These are phyloP conservation scores for Porphyrio hochstetteri DNA, from an alignment of 2,113 vertebrate genomes.

Conservation along the genomic window DNA sequence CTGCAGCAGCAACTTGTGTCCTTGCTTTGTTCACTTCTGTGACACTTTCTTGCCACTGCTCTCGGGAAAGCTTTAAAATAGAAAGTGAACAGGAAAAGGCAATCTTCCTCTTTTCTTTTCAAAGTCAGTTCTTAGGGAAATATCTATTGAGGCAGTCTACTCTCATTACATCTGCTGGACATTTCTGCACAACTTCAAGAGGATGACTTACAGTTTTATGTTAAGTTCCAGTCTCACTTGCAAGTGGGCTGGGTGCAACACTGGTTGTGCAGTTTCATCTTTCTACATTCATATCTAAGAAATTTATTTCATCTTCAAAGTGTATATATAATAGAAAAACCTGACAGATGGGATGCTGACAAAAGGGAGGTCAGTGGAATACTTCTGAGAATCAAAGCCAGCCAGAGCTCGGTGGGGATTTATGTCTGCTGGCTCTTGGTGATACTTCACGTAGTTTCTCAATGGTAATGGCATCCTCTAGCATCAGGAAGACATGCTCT, in stretches of 20 bases:
- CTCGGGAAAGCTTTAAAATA: neutral
- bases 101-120: neutral
- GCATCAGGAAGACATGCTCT: neutral
- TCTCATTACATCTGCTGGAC: neutral
- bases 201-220: conserved; percentile 46
- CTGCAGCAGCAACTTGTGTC: neutral
- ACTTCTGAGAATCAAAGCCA: conserved; percentile 24
- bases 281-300: conserved; percentile 58
- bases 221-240: conserved; percentile 33
- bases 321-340: neutral
- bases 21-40: neutral
- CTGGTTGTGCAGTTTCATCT: conserved; percentile 39
- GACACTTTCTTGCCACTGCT: neutral
- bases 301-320: conserved; percentile 55
- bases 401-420: conserved; percentile 30
- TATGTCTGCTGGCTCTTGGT: conserved; percentile 33
- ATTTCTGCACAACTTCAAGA: neutral
- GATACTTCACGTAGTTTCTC: conserved; percentile 18
- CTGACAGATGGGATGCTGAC: conserved; percentile 6
- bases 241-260: neutral
- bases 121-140: neutral
- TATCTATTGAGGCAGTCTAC: neutral
- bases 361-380: conserved; percentile 40
- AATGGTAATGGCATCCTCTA: neutral
- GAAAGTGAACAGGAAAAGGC: neutral